Evolutionary conservation across 2,113 vertebrate species (phyloP), one percentile per base, ranked within the genome.

Genomic region (Entelurus aequoreus): DNA sequence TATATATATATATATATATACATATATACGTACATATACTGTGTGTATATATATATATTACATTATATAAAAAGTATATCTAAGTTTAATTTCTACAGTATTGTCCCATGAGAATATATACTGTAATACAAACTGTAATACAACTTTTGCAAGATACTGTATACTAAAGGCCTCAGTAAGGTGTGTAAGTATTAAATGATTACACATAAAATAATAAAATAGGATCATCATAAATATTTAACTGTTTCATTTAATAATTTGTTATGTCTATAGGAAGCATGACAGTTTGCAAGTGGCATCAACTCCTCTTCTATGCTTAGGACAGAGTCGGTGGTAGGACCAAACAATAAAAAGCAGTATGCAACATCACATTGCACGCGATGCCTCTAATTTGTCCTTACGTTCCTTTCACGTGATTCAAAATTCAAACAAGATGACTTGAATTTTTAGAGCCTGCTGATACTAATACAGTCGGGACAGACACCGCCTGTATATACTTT

Each of bases 341-440:
- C 51, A 11, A 50, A 47, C 0, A 2, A n/a, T 14, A 57, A 8
- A 58, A 12, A 4, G 0, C 51, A 48, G 50, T 11, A 62, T 16
- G 53, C 19, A 52, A 54, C 12, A 40, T 54, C 15, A 68, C 52
- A 65, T 19, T 8, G 21, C 46, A 54, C 4, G 19, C 37, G 38
- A 38, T n/a, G 59, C 38, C 36, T 59, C 35, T 70, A 57, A 47
- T 66, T 55, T 44, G 6, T 5, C 4, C 54, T 69, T 53, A 52
- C 2, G 3, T 56, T 73, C 62, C 51, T 37, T 48, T 67, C 77
- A 82, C 78, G 66, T 77, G 69, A 77, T 63, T 48, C 54, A 55
- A 36, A 58, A 52, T 62, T 84, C 68, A 74, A 63, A 48, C 46
- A 53, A 52, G 16, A 83, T 82, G 83, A 48, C 54, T 40, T 37